Evolutionary conservation across 1,140 invertebrate genomes (phyloP), one percentile per base, ranked within the genome.

Genomic region (Macrocentrus cingulum): DNA sequence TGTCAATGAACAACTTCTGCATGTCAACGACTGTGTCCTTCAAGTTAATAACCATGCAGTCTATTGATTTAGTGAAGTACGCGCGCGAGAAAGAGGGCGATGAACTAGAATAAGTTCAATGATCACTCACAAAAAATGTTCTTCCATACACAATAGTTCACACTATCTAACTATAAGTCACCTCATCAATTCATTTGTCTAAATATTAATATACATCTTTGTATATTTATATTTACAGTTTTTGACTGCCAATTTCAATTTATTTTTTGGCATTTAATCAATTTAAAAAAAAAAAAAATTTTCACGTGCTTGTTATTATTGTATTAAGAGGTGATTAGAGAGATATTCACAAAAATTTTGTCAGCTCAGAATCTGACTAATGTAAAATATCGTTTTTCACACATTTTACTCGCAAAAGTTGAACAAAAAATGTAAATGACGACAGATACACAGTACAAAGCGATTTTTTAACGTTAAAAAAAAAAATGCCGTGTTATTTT

Each of bases 331-430:
- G 36, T 23, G 48, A 29, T 15, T 42, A 52, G 36, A 5, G 15
- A 23, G 23, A 41, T 16, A 22, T 37, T 23, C 45, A 46, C 62
- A 67, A 67, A 69, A 69, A 71, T 70, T 69, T 68, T 63, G 70
- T 68, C 69, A 71, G 49, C 51, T 22, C 42, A 41, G 49, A 68
- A 69, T 70, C 74, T 69, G 75, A 77, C 75, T 77, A 74, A 77
- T 77, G 73, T 75, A 77, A 71, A 71, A 76, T 76, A 76, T 59
- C 68, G 68, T 66, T 74, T 74, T 49, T 46, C 41, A 49, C 11
- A 56, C 15, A 46, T 22, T 36, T 16, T 32, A 68, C 65, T 71
- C 71, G 59, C n/a, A n/a, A n/a, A n/a, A n/a, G 29, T 22, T 42
- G 37, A 67, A 59, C 69, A 56, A 67, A 66, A 63, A 67, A 60